Base-by-base conservation (phyloP, 2,113 vertebrate species). In the Epinephelus fuscoguttatus region DNA sequence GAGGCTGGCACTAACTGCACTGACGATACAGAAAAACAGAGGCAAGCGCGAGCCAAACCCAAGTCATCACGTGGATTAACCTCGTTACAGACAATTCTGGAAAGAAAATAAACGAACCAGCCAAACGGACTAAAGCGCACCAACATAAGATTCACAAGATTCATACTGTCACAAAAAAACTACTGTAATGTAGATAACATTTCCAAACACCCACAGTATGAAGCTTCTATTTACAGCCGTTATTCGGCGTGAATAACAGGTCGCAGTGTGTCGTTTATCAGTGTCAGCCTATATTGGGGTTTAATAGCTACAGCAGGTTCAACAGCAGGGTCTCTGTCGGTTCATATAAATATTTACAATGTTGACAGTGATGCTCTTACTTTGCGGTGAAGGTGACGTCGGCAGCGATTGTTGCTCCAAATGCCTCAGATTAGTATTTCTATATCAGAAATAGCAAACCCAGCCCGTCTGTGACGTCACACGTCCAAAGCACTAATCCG, bases 391-490 rank as follows among this genome's bases (percentile, higher is more conserved):
- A 27, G 37, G 30, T 42, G 75, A 4, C 11, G 59, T 23, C 17
- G 14, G 14, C 52, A 17, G n/a, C 21, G 72, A 33, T 6, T 23
- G 55, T 61, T n/a, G 60, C 59, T 72, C 47, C 76, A 18, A 1
- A 55, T 4, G 47, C 6, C 18, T 30, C 53, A 18, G 33, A 12
- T 57, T 6, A 21, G 55, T 66, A 57, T 62, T 45, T 27, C 52
- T 79, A 13, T 18, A 7, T 66, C 55, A 75, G 13, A 74, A 64
- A 33, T 30, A 76, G 53, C n/a, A 23, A 33, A 75, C 75, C 82
- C 68, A 75, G 55, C 81, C 84, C 56, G 64, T n/a, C 15, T 14
- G 18, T 12, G 76, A 90, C 82, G 88, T 88, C 82, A 85, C 82
- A 45, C 79, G 61, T 11, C 25, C 71, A 18, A 3, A 6, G 37